Conservation (phyloP, 1,140 invertebrate species). For the Drosophila obscura region DNA sequence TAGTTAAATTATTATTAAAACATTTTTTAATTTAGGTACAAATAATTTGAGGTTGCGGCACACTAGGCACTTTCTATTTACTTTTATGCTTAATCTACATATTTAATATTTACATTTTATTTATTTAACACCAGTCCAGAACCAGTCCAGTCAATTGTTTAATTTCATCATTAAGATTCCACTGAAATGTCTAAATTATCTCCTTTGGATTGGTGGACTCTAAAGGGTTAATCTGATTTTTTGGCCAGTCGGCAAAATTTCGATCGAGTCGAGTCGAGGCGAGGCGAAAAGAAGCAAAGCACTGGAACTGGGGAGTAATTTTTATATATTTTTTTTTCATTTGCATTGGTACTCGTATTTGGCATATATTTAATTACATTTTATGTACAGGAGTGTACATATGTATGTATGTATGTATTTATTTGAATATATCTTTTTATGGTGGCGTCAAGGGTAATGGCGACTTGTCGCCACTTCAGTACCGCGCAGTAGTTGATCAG, state of each 20-base stretch:
- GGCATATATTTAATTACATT: conserved; percentile 64
- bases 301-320: neutral
- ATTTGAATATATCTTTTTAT: neutral
- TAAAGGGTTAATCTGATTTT: conserved; percentile 22
- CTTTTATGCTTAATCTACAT: too few relatives aligned
- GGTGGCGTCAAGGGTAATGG: conserved; percentile 13
- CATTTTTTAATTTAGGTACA: neutral
- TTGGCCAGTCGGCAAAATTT: conserved; percentile 40
- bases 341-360: conserved; percentile 4
- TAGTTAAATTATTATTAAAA: neutral
- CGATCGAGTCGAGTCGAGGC: neutral
- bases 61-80: too few relatives aligned
- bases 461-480: conserved; percentile 19
- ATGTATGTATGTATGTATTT: conserved; percentile 15
- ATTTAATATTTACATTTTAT: too few relatives aligned
- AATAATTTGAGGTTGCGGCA: too few relatives aligned
- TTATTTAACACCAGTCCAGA: too few relatives aligned
- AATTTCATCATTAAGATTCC: too few relatives aligned
- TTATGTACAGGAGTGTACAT: conserved; percentile 36
- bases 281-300: conserved; percentile 1
- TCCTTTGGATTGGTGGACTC: neutral
- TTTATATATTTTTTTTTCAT: conserved; percentile 5
- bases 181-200: neutral
- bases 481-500: conserved; percentile 11
- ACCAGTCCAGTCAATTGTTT: neutral